These are phyloP conservation scores for Drosophila fungiperda DNA, from an alignment of 2,888 invertebrate genomes.

Conservation along the genomic window DNA sequence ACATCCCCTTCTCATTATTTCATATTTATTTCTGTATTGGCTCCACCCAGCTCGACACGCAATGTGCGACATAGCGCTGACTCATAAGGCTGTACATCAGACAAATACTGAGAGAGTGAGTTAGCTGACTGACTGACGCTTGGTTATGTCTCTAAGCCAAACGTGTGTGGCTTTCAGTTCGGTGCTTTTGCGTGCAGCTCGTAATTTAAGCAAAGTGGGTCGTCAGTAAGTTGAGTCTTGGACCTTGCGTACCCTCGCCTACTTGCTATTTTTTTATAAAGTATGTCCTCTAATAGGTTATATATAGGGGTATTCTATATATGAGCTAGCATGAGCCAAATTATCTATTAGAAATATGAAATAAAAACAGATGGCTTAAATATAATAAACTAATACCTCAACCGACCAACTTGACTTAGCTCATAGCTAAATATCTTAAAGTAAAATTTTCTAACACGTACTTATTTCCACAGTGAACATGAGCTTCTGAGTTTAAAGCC, in stretches of 20 bases:
- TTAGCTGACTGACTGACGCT: slow-evolving; percentile 44
- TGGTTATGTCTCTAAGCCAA: slow-evolving; percentile 36
- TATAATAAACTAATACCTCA: background rate
- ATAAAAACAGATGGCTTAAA: too few species aligned
- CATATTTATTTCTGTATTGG: slow-evolving; percentile 25
- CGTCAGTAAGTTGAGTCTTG: slow-evolving; percentile 61
- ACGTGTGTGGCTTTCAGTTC: slow-evolving; percentile 44
- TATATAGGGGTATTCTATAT: background rate
- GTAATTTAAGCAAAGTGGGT: slow-evolving; percentile 82
- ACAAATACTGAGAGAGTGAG: slow-evolving; percentile 40
- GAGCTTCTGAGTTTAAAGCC: background rate
- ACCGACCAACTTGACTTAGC: background rate
- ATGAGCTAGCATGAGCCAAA: background rate
- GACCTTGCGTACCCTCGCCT: slow-evolving; percentile 52
- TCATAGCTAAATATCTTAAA: background rate
- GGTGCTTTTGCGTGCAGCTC: slow-evolving; percentile 80
- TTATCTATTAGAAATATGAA: background rate
- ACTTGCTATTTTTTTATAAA: background rate
- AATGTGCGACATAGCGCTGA: slow-evolving; percentile 61
- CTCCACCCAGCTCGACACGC: slow-evolving; percentile 62
- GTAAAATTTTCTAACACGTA: background rate
- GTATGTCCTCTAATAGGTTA: slow-evolving; percentile 25
- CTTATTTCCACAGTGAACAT: background rate
- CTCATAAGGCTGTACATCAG: slow-evolving; percentile 64
- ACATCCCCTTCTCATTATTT: background rate